phyloP scores from a whole-genome alignment of 1,140 invertebrate genomes.

The Chironomus striatipennis region DNA sequence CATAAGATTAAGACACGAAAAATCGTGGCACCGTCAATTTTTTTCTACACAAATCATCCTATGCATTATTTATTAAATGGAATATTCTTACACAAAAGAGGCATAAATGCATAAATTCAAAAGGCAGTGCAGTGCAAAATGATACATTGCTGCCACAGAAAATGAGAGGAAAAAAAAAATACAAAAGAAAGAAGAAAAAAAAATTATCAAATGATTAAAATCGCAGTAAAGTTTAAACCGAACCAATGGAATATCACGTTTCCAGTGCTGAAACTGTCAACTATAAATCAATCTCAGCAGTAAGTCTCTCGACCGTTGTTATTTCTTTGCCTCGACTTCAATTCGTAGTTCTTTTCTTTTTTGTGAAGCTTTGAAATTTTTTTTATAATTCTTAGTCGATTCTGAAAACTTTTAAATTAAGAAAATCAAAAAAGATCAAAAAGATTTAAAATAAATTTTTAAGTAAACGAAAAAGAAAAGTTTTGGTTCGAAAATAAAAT shows the following conservation, averaged over 20 bases:
- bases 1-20: too few relatives aligned
- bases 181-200: not conserved
- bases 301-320: not conserved
- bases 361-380: not conserved
- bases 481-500: not conserved
- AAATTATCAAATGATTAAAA: slow-evolving; percentile 20
- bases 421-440: not conserved
- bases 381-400: not conserved
- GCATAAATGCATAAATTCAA: not conserved
- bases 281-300: slow-evolving; percentile 20
- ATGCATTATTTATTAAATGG: too few relatives aligned
- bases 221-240: not conserved
- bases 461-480: too few relatives aligned
- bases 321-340: not conserved
- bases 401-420: not conserved
- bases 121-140: not conserved
- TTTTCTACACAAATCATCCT: too few relatives aligned
- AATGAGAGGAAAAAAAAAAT: too few relatives aligned
- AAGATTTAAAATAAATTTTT: not conserved
- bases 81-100: not conserved
- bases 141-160: slow-evolving; percentile 1
- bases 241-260: slow-evolving; percentile 23
- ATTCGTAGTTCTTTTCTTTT: not conserved
- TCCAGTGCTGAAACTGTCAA: not conserved
- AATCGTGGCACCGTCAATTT: too few relatives aligned